Conservation (phyloP, 2,888 invertebrate species). For the Drosophila dives region DNA sequence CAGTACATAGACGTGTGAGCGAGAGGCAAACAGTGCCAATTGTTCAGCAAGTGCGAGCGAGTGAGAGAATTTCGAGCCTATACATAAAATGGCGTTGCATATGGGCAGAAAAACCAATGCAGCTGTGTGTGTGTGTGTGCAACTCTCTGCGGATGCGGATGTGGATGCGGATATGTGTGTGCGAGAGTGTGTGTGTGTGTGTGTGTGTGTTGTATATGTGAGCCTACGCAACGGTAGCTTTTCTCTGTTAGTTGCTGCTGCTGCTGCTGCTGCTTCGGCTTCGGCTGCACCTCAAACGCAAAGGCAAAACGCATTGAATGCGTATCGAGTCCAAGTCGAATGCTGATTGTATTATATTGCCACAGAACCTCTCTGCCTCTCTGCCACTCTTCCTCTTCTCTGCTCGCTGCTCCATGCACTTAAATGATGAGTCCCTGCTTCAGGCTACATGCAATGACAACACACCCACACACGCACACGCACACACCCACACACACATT, state of each 20-base stretch:
- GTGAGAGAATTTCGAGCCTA: constrained; percentile 68
- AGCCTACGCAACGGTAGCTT: constrained; percentile 64
- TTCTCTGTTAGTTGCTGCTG: constrained; percentile 23
- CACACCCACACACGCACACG: constrained; percentile 13
- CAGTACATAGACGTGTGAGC: constrained; percentile 47
- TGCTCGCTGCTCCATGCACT: constrained; percentile 43
- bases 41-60: constrained; percentile 29
- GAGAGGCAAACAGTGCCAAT: constrained; percentile 30
- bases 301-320: constrained; percentile 75
- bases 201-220: constrained; percentile 22
- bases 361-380: constrained; percentile 22
- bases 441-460: constrained; percentile 28
- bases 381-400: constrained; percentile 2
- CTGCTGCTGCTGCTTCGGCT: constrained; percentile 18
- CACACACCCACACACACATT: constrained; percentile 20
- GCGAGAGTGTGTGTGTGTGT: constrained; percentile 4
- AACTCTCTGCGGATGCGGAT: constrained; percentile 19
- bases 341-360: constrained; percentile 80
- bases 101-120: constrained; percentile 58
- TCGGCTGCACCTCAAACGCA: constrained; percentile 59
- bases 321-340: constrained; percentile 74
- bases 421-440: constrained; percentile 40
- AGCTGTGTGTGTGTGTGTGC: constrained; percentile 41
- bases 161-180: not conserved
- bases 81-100: constrained; percentile 67